Base-by-base conservation (phyloP, 1,140 invertebrate species). In the Drosophila seguyi region DNA sequence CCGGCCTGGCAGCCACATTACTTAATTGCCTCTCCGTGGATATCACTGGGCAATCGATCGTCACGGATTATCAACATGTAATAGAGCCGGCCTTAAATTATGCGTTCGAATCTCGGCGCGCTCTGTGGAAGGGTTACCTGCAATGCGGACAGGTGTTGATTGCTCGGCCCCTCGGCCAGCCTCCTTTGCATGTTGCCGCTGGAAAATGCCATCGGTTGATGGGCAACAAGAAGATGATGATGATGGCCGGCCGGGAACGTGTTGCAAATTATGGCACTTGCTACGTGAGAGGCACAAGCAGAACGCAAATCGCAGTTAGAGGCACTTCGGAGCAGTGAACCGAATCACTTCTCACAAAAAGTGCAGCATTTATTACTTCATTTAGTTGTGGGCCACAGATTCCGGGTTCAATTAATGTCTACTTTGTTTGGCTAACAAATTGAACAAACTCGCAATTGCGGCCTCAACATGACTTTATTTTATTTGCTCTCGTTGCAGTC, bases 21-120 rank as follows among this genome's bases (percentile, higher is more conserved):
- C 83, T 90, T 88, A 88, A 88, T 88, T 88, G 84, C 85, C 69
- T 75, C 77, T 44, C 45, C 65, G 75, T 76, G 86, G 78, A 90
- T 90, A 90, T 90, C 82, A 87, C 68, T 62, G 55, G 75, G 82
- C 82, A 85, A 85, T 85, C 84, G 84, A 88, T 88, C 84, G 84
- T 88, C 84, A 88, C 78, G 84, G 84, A 88, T 88, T 88, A 88
- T 84, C 73, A 85, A 81, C 76, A 68, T 77, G 85, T 74, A 84
- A 88, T 78, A 81, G 77, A 73, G 36, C 72, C 60, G 53, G 44
- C 69, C 55, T 73, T 77, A 81, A 85, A 84, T 85, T 84, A 84
- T 85, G 81, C 81, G 50, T 73, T 63, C 41, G 59, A 52, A 22
- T 5, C 50, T 16, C 50, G 31, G 8, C 47, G 16, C 25, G 58